Evolutionary conservation across 2,113 vertebrate genomes (phyloP), one percentile per base, ranked within the genome.

Genomic region (Chrysochloris asiatica): DNA sequence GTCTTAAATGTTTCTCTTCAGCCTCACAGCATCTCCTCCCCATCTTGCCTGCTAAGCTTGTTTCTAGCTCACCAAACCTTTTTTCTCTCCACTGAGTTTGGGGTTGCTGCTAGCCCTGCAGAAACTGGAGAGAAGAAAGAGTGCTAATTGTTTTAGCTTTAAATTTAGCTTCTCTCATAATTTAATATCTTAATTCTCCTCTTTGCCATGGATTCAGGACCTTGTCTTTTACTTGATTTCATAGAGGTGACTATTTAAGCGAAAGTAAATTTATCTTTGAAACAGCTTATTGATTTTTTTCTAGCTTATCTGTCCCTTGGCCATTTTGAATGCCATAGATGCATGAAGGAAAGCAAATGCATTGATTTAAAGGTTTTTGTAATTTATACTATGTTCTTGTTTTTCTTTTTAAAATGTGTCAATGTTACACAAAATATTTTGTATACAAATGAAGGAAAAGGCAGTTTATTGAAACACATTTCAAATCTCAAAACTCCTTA

Each of bases 391-490:
- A 52, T 61, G 36, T 4, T 28, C n/a, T 47, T 33, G 22, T 52
- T 10, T 33, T 76, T 56, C 33, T 78, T 72, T 59, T 52, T 36
- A 19, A 52, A 86, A 63, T 59, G 30, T 47, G 56, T 43, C 43
- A 83, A n/a, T 56, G 82, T 87, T 1, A 4, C 38, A 43, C 12
- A 80, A 80, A 82, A 80, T 56, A 24, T 89, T 80, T 89, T 85
- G 54, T n/a, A 45, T 85, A 61, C 54, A 85, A 84, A 80, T 72
- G 38, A 75, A 85, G 33, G 86, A 72, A 85, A 86, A 73, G 54
- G 33, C 26, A 80, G 19, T n/a, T 89, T 67, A 65, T n/a, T 80
- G 50, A 48, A 65, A 54, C 52, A n/a, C n/a, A 21, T 48, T 30
- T 80, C 19, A 50, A 86, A 21, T 73, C 54, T 81, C 22, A 73